These are phyloP conservation scores for Schrankia costaestrigalis DNA, from an alignment of 2,888 invertebrate genomes.

Conservation along the genomic window DNA sequence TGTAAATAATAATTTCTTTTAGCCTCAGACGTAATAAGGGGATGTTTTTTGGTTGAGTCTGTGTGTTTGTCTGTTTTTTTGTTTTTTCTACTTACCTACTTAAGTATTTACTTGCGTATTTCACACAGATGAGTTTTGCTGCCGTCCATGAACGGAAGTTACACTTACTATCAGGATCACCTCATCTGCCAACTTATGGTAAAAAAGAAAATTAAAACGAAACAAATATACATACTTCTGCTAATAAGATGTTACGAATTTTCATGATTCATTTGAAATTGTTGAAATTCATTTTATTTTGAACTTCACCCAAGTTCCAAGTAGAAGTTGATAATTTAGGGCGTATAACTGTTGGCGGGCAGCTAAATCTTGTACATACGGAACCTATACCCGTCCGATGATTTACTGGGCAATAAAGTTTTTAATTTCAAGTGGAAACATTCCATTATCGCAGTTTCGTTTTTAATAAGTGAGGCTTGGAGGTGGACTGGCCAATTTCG, in stretches of 20 bases:
- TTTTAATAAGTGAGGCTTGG: slow-evolving; percentile 54
- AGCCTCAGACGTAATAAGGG: too few relatives aligned
- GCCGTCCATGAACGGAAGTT: too few relatives aligned
- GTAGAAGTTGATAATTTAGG: slow-evolving; percentile 47
- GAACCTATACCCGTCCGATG: slow-evolving; percentile 40
- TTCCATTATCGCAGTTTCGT: slow-evolving; percentile 56
- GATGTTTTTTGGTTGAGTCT: too few relatives aligned
- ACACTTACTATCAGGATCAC: too few relatives aligned
- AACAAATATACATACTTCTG: too few relatives aligned
- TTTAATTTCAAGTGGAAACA: slow-evolving; percentile 57
- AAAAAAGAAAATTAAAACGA: too few relatives aligned
- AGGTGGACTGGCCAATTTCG: slow-evolving; percentile 51
- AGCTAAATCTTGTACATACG: slow-evolving; percentile 44
- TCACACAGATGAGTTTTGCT: too few relatives aligned
- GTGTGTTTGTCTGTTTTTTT: too few relatives aligned
- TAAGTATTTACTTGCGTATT: too few relatives aligned
- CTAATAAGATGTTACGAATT: slow-evolving; percentile 43
- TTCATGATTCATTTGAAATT: slow-evolving; percentile 39
- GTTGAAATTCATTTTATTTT: slow-evolving; percentile 47
- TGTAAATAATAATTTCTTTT: too few relatives aligned
- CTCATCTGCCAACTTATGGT: too few relatives aligned
- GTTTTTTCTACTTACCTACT: too few relatives aligned
- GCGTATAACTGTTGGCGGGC: slow-evolving; percentile 34
- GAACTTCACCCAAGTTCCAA: slow-evolving; percentile 32
- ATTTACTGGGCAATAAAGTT: slow-evolving; percentile 58